phyloP scores from a whole-genome alignment of 2,113 vertebrate genomes.

The Corvus cornix region DNA sequence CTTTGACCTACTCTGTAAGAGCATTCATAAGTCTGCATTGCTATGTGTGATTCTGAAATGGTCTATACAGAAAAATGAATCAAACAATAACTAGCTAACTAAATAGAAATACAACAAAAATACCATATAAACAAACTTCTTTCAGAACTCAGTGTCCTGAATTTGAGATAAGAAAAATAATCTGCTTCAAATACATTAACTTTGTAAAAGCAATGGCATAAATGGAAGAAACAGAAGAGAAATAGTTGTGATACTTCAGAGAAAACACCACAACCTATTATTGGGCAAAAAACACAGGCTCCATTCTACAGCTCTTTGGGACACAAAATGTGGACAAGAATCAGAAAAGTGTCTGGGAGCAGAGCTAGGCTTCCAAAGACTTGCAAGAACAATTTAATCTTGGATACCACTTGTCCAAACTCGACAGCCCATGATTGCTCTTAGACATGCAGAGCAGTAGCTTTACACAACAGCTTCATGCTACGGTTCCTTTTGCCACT shows the following conservation, averaged over 20 bases:
- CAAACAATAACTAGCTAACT: neutral
- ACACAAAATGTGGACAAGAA: neutral
- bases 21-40: neutral
- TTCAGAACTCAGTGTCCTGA: neutral
- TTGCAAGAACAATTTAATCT: neutral
- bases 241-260: neutral
- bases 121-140: neutral
- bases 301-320: neutral
- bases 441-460: neutral
- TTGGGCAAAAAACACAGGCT: neutral
- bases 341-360: neutral
- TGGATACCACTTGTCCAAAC: neutral
- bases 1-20: accelerated
- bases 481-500: accelerated
- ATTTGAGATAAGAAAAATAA: neutral
- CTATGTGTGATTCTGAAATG: neutral
- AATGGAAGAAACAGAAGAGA: neutral
- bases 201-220: neutral
- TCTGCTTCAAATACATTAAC: neutral
- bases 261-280: neutral
- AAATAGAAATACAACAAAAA: neutral
- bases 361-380: neutral
- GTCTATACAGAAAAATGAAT: neutral
- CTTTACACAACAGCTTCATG: accelerated
- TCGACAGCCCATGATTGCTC: accelerated